Conservation (phyloP, 92 coral and sea anemone species). For the Desmophyllum pertusum region DNA sequence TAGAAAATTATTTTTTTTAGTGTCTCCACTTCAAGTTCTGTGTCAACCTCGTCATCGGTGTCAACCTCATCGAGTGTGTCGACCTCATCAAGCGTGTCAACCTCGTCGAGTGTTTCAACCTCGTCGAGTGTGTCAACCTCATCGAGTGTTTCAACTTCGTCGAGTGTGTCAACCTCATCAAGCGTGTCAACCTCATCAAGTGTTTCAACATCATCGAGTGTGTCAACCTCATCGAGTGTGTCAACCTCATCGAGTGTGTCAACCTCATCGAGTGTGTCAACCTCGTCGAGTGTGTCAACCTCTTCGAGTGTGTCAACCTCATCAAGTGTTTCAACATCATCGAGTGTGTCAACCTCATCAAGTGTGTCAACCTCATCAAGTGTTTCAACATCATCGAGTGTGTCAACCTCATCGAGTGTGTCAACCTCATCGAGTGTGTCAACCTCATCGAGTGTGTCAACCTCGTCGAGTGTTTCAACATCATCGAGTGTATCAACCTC, state of each 20-base stretch:
- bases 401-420: too few species aligned
- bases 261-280: background rate
- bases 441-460: too few species aligned
- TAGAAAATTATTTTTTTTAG: background rate
- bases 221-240: background rate
- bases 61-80: conserved; percentile 10
- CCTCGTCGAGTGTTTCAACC: background rate
- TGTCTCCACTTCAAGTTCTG: conserved; percentile 27
- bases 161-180: background rate
- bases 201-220: conserved; percentile 1
- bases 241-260: background rate
- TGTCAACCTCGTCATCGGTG: background rate
- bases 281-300: conserved; percentile 27
- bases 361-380: background rate
- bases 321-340: background rate
- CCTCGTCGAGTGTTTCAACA: conserved; percentile 1
- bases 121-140: too few species aligned
- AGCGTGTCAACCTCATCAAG: background rate
- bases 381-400: too few species aligned
- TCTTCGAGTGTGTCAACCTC: conserved; percentile 25
- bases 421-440: too few species aligned
- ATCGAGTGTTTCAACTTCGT: background rate
- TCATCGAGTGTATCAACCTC: conserved; percentile 27
- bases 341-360: conserved; percentile 5
- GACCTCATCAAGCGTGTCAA: conserved; percentile 1